These are phyloP conservation scores for Seira ritae DNA, from an alignment of 2,888 invertebrate genomes.

Conservation along the genomic window DNA sequence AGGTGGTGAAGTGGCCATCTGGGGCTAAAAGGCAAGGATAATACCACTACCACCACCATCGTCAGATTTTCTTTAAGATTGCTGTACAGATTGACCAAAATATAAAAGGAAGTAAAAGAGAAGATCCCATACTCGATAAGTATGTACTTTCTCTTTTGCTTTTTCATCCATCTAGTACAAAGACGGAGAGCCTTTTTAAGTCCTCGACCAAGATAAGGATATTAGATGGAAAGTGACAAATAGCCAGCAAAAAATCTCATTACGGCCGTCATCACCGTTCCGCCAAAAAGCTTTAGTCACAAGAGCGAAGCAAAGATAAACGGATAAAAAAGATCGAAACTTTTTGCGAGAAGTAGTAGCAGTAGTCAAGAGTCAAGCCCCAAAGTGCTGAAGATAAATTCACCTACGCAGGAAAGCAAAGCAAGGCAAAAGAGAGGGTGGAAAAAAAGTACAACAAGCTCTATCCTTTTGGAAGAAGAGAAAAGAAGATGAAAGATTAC, in stretches of 20 bases:
- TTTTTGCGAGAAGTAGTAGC: background rate
- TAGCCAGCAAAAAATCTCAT: slow-evolving; percentile 58
- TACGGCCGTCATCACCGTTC: slow-evolving; percentile 51
- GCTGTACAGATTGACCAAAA: too few relatives aligned
- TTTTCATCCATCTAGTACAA: too few relatives aligned
- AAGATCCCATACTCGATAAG: too few relatives aligned
- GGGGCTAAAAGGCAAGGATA: slow-evolving; percentile 47
- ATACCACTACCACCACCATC: too few relatives aligned
- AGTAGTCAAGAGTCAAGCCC: slow-evolving; percentile 38
- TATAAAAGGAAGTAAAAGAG: too few relatives aligned
- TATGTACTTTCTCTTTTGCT: too few relatives aligned
- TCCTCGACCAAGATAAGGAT: slow-evolving; percentile 21
- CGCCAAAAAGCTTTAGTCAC: slow-evolving; percentile 1
- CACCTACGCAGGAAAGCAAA: background rate
- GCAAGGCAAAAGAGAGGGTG: too few relatives aligned
- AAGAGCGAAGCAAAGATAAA: slow-evolving; percentile 31
- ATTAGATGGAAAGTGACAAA: slow-evolving; percentile 61
- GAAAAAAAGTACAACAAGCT: too few relatives aligned
- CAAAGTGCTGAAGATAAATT: slow-evolving; percentile 33
- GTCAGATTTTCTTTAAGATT: slow-evolving; percentile 29
- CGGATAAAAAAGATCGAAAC: slow-evolving; percentile 42
- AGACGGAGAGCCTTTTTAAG: too few relatives aligned
- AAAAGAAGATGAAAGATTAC: too few relatives aligned
- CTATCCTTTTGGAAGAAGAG: too few relatives aligned
- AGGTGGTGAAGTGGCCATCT: slow-evolving; percentile 52